Evolutionary conservation across 2,888 invertebrate species (phyloP), one percentile per base, ranked within the genome.

Genomic region (Cyclophora albipunctata): DNA sequence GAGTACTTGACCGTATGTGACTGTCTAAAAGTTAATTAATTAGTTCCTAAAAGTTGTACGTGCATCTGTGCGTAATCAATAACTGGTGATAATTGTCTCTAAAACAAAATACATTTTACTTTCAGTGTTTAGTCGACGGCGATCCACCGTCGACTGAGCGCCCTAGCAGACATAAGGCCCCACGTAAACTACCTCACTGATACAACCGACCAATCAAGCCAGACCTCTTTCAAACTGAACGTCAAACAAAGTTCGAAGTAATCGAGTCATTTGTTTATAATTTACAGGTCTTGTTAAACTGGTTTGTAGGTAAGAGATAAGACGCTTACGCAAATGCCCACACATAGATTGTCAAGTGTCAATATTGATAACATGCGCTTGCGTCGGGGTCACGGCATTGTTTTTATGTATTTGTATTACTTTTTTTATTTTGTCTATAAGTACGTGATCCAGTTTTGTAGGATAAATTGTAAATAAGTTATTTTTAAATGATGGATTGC

Each of bases 321-420:
- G 63, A 54, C 71, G 74, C 83, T 84, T 86, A 85, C 86, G 87
- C 85, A 86, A 86, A 83, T 81, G 80, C 73, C 79, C 81, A 76
- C 75, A 71, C 55, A 69, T 54, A 72, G 78, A 82, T 82, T 77
- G 77, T 73, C 75, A 73, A 81, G 66, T 80, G 80, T 86, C 81
- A 85, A 83, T 72, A 81, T 35, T 62, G 84, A 84, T 85, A 84
- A 73, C 57, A 80, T 81, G 67, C 74, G 69, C 59, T 62, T 54
- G 65, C 57, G 64, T 55, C 63, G 70, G 70, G 83, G 84, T 84
- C 84, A 78, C 56, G 70, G 67, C 66, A 66, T 60, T 71, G 20
- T 20, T 20, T 20, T 20, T 20, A 43, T 34, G 69, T 78, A 75
- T 75, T 63, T 75, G 61, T 67, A 62, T 67, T 58, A 54, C 53